Conservation (phyloP, 2,797 vertebrate genomes). For the Microctenopoma stevenorrisi region DNA sequence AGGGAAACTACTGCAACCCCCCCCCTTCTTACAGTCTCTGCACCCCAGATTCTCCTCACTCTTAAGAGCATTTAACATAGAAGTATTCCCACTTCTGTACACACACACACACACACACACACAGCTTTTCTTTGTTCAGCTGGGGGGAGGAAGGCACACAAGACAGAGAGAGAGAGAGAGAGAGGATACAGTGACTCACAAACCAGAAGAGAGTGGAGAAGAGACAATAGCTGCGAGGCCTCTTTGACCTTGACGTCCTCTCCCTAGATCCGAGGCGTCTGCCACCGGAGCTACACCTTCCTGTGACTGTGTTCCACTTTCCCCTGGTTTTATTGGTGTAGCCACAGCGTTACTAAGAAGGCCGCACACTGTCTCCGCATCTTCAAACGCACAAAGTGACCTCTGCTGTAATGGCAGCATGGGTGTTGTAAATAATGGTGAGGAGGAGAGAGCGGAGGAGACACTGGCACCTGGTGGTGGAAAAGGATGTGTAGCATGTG, state of each 20-base stretch:
- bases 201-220: slow-evolving; percentile 9
- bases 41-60: slow-evolving; percentile 20
- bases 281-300: slow-evolving; percentile 1
- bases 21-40: slow-evolving; percentile 23
- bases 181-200: slow-evolving; percentile 34
- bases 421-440: slow-evolving; percentile 32
- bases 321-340: not conserved
- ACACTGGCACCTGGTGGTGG: slow-evolving; percentile 63
- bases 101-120: slow-evolving; percentile 14
- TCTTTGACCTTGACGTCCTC: slow-evolving; percentile 32
- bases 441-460: slow-evolving; percentile 18
- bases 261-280: slow-evolving; percentile 11
- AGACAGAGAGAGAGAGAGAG: slow-evolving; percentile 11
- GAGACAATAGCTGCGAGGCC: slow-evolving; percentile 15
- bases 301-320: not conserved
- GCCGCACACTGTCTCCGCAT: slow-evolving; percentile 30
- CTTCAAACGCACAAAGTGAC: slow-evolving; percentile 66
- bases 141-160: slow-evolving; percentile 5
- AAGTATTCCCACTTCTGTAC: slow-evolving; percentile 5
- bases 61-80: slow-evolving; percentile 33
- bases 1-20: slow-evolving; percentile 54
- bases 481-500: too few species aligned
- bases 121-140: slow-evolving; percentile 21
- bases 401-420: slow-evolving; percentile 68
- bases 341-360: slow-evolving; percentile 27